Base-by-base conservation (phyloP, 2,113 vertebrate genomes). In the Nanger granti region DNA sequence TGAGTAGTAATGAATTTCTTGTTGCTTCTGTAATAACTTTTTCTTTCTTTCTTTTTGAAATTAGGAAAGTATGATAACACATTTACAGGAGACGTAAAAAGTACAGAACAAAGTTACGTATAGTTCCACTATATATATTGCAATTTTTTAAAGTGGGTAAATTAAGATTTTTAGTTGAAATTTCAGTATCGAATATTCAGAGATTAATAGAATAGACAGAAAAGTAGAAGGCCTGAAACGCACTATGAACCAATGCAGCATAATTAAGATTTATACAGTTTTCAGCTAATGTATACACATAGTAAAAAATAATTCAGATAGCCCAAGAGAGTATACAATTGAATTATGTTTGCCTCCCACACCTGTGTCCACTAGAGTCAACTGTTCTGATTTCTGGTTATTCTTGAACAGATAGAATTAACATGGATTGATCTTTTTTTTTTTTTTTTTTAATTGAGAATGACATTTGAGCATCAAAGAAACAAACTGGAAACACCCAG, bases 11-110 rank as follows among this genome's bases (percentile, higher is more conserved):
- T 62, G 41, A 41, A 24, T 57, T 94, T 88, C 41, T 91, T 93
- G 31, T 92, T 92, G 90, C 34, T 85, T 87, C 92, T 97, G n/a
- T 89, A 54, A 52, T 86, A 93, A 34, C 2, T n/a, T 84, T 94
- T 95, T 85, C 41, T 79, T 79, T 79, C 22, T 79, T 79, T 79
- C 41, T 79, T 79, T 44, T 79, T 79, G 41, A 79, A 44, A 8
- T 79, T 79, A 15, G 37, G 24, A 79, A 79, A 44, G 37, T 44
- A 28, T 79, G 73, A 44, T 79, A 79, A 44, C 12, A 79, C 12
- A 28, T 44, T 79, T 79, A 14, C 24, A 15, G 73, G 73, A 79
- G 73, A 28, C 73, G 28, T 79, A 44, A 44, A 79, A 79, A 79
- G 14, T 79, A 79, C 11, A 79, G 24, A 79, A 79, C 41, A 79